Conservation (phyloP, 2,888 invertebrate genomes). For the Rhyacophila evoluta region DNA sequence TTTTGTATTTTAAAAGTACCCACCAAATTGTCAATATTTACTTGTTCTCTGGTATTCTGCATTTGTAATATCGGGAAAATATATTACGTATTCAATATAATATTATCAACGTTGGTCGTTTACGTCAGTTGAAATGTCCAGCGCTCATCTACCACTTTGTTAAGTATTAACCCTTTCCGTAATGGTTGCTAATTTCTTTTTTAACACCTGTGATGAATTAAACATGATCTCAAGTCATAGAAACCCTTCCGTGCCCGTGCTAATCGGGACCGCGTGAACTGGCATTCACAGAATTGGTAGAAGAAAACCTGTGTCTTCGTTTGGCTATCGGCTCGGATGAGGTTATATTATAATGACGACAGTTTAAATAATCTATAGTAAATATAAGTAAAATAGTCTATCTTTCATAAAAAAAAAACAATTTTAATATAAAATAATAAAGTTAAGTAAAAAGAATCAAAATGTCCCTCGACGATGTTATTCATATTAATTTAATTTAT, state of each 20-base stretch:
- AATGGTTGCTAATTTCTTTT: constrained; percentile 59
- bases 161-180: background rate
- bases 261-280: background rate
- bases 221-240: constrained; percentile 75
- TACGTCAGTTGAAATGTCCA: too few relatives aligned
- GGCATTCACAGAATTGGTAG: too few relatives aligned
- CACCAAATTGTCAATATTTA: too few relatives aligned
- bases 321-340: background rate
- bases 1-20: too few relatives aligned
- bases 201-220: constrained; percentile 77
- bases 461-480: constrained; percentile 15
- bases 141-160: too few relatives aligned
- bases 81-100: too few relatives aligned
- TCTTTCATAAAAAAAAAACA: constrained; percentile 27
- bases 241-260: background rate
- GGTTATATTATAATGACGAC: constrained; percentile 62
- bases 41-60: too few relatives aligned
- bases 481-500: constrained; percentile 14
- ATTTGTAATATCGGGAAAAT: too few relatives aligned
- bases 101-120: too few relatives aligned
- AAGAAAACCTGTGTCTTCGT: background rate
- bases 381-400: constrained; percentile 42
- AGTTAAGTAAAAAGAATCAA: constrained; percentile 40
- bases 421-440: constrained; percentile 27
- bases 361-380: constrained; percentile 3